A percentile compares a stretch with the other conserved stretches of the same genome.
Conservation (phyloP, 2,888 invertebrate species). For the Acronicta leporina region DNA sequence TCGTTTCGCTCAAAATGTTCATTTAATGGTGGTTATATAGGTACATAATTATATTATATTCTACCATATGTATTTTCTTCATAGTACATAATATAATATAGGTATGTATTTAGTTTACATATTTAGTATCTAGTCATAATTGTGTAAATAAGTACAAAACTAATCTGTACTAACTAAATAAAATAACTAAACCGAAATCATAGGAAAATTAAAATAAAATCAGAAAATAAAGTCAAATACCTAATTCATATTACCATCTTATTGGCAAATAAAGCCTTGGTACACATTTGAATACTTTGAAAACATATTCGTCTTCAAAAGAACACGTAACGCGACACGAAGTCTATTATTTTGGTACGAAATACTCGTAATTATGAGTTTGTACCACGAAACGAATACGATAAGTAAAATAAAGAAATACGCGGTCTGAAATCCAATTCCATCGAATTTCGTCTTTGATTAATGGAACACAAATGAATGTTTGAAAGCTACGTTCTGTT, state of each 20-base stretch:
- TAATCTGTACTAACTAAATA: no score
- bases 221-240: conserved; percentile 10
- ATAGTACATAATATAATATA: no score
- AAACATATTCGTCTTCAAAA: conserved; percentile 34
- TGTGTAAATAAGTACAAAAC: no score
- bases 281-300: conserved; percentile 17
- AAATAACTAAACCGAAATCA: no score
- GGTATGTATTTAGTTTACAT: no score
- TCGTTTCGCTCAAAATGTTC: no score
- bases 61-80: no score
- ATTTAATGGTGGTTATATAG: no score
- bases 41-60: no score
- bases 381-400: conserved; percentile 34
- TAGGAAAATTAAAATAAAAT: background rate
- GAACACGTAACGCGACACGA: conserved; percentile 29
- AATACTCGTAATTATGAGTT: conserved; percentile 54
- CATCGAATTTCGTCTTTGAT: conserved; percentile 61
- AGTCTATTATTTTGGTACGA: conserved; percentile 49
- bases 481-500: conserved; percentile 30
- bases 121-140: no score
- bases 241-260: conserved; percentile 12
- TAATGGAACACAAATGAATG: conserved; percentile 52
- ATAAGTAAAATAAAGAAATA: conserved; percentile 44
- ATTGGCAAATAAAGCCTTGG: conserved; percentile 21
- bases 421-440: conserved; percentile 42